Evolutionary conservation across 2,888 invertebrate genomes (phyloP), one percentile per base, ranked within the genome.

Genomic region (Catocala nupta): DNA sequence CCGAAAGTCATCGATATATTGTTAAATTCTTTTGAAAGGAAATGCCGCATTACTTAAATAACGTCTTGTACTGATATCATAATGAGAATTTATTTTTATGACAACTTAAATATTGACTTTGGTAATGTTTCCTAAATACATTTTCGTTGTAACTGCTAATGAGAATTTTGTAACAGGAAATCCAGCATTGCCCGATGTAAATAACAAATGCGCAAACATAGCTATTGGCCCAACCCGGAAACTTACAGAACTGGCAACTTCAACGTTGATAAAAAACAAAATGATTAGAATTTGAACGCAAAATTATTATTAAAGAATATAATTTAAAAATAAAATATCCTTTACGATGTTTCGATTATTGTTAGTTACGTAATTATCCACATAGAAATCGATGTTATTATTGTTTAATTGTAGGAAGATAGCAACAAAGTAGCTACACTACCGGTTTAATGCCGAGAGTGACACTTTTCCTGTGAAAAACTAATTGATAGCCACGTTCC

Each of bases 401-500:
- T 51, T 34, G 52, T 57, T 45, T 55, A 58, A 61, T 61, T 39
- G 52, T 49, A 55, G 51, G 55, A 53, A 65, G 48, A 56, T 45
- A 53, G 42, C 34, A 47, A 45, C n/a, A 42, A 7, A 11, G 44
- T 59, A 11, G 45, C 8, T 45, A 43, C 11, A 66, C 63, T 75
- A 60, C 75, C 70, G 77, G 62, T 49, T 58, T 58, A 3, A n/a
- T 55, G 13, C 55, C 33, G 54, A 59, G 63, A 65, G 55, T 54
- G 70, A 69, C 68, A 67, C 45, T 39, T 68, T 59, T 62, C 47
- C 61, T 65, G 59, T 64, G 60, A 75, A 72, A 77, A 83, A 83
- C 75, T 77, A 78, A 84, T 81, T 81, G 74, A 83, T 82, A 68
- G 69, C 63, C 60, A 48, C 73, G 81, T 81, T 77, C 81, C 85